A percentile compares a stretch with the other conserved stretches of the same genome.
Evolutionary conservation across 2,113 vertebrate genomes (phyloP).

Genomic region (Peromyscus polionotus): DNA sequence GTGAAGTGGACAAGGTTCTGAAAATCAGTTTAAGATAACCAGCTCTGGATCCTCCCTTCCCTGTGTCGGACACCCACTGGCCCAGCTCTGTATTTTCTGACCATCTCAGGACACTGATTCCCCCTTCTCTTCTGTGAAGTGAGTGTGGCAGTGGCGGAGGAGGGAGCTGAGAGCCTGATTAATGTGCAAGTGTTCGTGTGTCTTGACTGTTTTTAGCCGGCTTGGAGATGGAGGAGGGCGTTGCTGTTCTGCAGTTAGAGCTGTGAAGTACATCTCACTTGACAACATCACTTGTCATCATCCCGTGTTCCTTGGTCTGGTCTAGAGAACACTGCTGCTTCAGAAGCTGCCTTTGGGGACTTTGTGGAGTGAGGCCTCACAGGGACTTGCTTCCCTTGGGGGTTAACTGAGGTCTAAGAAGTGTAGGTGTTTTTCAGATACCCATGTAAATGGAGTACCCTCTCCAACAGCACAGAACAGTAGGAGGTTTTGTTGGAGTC

Average conservation of each 20-base stretch:
- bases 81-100: constrained; percentile 43
- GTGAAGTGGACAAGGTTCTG: not conserved
- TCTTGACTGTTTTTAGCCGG: constrained; percentile 77
- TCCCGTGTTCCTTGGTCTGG: constrained; percentile 66
- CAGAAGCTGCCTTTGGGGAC: constrained; percentile 13
- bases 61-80: not conserved
- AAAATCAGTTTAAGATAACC: not conserved
- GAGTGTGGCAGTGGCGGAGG: constrained; percentile 54
- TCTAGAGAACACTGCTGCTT: constrained; percentile 71
- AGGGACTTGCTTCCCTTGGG: not conserved
- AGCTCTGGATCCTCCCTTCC: not conserved
- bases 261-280: constrained; percentile 75
- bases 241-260: constrained; percentile 82
- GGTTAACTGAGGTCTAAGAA: constrained; percentile 42
- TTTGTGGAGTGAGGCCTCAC: constrained; percentile 56
- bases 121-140: constrained; percentile 51
- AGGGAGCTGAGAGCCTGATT: constrained; percentile 76
- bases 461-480: constrained; percentile 11
- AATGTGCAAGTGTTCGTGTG: constrained; percentile 62
- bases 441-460: constrained; percentile 72
- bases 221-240: constrained; percentile 72
- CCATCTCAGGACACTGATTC: constrained; percentile 3
- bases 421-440: constrained; percentile 71
- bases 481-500: constrained; percentile 47
- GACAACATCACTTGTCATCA: constrained; percentile 74